These are phyloP conservation scores for Poecilus cupreus DNA, from an alignment of 2,888 invertebrate genomes.

Conservation along the genomic window DNA sequence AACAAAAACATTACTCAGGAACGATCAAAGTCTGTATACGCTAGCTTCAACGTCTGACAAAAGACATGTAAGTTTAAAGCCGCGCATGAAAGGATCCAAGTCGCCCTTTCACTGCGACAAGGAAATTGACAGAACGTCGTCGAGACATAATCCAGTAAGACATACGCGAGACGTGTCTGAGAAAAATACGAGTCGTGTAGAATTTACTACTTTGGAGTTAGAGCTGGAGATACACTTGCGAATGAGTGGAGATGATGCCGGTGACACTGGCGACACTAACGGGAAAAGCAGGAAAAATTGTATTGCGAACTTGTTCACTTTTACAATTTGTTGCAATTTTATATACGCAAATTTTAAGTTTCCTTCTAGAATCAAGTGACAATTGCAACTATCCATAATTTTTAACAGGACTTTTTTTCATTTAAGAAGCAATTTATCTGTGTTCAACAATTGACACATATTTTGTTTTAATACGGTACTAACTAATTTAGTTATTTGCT, in stretches of 20 bases:
- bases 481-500: too few relatives aligned
- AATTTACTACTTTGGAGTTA: constrained; percentile 8
- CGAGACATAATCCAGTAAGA: constrained; percentile 47
- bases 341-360: too few relatives aligned
- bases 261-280: too few relatives aligned
- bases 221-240: background rate
- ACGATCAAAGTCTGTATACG: constrained; percentile 34
- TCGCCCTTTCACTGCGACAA: constrained; percentile 29
- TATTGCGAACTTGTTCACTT: too few relatives aligned
- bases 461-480: too few relatives aligned
- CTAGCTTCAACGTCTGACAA: constrained; percentile 29
- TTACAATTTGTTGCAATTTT: too few relatives aligned
- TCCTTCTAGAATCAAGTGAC: too few relatives aligned
- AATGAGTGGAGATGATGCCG: background rate
- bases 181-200: constrained; percentile 28
- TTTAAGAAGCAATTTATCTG: too few relatives aligned
- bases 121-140: constrained; percentile 47
- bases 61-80: constrained; percentile 39
- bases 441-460: too few relatives aligned
- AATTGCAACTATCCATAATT: too few relatives aligned
- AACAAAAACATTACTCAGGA: constrained; percentile 14
- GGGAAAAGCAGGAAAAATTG: too few relatives aligned
- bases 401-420: too few relatives aligned
- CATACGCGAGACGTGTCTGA: constrained; percentile 36
- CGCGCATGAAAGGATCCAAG: constrained; percentile 48